A percentile compares a stretch with the other conserved stretches of the same genome.
Conservation (phyloP, 2,888 invertebrate genomes). For the Drosophila anomalata region DNA sequence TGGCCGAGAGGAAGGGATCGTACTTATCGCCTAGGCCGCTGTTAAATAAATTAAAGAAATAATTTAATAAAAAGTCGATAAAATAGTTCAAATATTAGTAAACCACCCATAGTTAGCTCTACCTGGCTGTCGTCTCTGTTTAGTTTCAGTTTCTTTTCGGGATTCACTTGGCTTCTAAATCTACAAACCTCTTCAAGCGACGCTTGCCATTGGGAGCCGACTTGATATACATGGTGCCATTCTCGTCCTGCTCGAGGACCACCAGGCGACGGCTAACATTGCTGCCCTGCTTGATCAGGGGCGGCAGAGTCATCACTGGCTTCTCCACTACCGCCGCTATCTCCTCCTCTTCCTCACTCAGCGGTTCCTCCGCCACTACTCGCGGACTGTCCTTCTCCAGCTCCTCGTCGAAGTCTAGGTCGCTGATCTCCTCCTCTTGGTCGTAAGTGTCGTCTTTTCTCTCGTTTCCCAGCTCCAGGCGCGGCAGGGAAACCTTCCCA, state of each 20-base stretch:
- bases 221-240: constrained; percentile 65
- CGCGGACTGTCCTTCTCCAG: background rate
- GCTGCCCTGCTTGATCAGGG: constrained; percentile 13
- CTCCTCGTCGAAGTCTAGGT: constrained; percentile 27
- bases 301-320: constrained; percentile 11
- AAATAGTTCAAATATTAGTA: background rate
- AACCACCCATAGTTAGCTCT: constrained; percentile 46
- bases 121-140: constrained; percentile 58
- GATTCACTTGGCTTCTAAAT: background rate
- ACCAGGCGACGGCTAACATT: constrained; percentile 52
- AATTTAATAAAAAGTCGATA: background rate
- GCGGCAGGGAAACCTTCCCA: constrained; percentile 24
- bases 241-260: constrained; percentile 55
- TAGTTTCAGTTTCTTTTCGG: background rate
- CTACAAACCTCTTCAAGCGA: constrained; percentile 70
- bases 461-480: constrained; percentile 22
- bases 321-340: background rate
- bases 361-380: background rate
- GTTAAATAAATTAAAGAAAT: constrained; percentile 16
- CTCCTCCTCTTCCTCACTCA: constrained; percentile 13
- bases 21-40: constrained; percentile 84
- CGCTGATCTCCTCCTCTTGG: constrained; percentile 30
- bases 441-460: constrained; percentile 12
- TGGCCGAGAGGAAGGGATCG: constrained; percentile 91
- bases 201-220: constrained; percentile 40